Base-by-base conservation (phyloP, 2,888 invertebrate genomes). In the Drosophila diplacantha region DNA sequence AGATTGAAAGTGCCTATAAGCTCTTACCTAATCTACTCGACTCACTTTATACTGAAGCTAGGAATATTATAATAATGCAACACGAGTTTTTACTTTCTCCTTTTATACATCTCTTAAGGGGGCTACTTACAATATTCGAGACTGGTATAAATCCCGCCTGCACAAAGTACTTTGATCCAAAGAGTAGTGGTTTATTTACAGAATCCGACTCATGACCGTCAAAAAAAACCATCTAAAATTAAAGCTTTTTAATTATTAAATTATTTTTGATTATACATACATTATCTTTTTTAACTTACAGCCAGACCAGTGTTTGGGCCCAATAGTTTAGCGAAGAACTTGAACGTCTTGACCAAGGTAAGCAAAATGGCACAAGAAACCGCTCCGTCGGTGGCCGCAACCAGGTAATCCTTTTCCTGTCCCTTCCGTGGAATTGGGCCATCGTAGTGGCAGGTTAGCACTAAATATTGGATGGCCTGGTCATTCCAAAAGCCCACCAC, bases 201-300 rank as follows among this genome's bases (percentile, higher is more conserved):
- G 97, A 97, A 97, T 37, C 87, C 2, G 91, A 87, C 89, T 99
- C 99, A 87, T 99, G 99, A 0, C 99, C 99, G 85, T 99, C 99
- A 84, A 99, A 96, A 90, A 99, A 99, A 73, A 99, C 89, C 67
- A 98, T 91, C 91, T 96, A 95, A 69, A 97, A 91, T 24, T 3
- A 39, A 9, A 18, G 3, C 3, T 3, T 0, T 29, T n/a, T 16
- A 24, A 14, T 18, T 12, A 2, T 35, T 94, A 94, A 86, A 41
- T 73, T 74, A 39, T 31, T 12, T 29, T 20, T 12, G 7, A 5
- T 1, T 29, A 12, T 4, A 14, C 4, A 39, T 39, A 14, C 4
- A 9, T 12, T 22, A 2, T 9, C 5, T 8, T 2, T 16, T 2
- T 16, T 9, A 7, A 41, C 70, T 41, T 29, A 75, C 75, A 55